Evolutionary conservation across 2,888 invertebrate genomes (phyloP), one percentile per base, ranked within the genome.

Genomic region (Margaritifera margaritifera): DNA sequence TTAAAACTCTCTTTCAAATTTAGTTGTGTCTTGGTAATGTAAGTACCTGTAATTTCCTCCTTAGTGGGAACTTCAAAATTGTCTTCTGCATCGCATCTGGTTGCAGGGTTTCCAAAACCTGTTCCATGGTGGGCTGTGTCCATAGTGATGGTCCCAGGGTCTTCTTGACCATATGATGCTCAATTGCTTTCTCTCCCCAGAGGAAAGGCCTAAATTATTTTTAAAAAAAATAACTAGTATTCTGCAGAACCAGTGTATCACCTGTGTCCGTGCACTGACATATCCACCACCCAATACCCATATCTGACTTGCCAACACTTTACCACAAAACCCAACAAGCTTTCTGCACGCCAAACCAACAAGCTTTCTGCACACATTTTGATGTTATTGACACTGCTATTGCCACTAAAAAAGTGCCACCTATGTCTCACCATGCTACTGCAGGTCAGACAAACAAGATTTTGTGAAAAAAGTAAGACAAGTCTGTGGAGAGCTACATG

Each of bases 101-200:
- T 65, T 94, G 92, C 55, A 96, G 91, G 71, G 94, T 91, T 69
- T 94, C 93, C 74, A 96, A 90, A 2, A 95, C 93, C 89, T 95
- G 94, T 60, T 92, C 92, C 25, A 93, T 92, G 51, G 93, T 93
- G 0, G 95, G 94, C 87, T 94, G 94, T 68, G 93, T 92, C 92
- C 93, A 93, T 11, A 94, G 86, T 25, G 92, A 93, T 64, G 91
- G 91, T 52, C 92, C 91, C 1, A 91, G 87, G 63, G 92, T 91
- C 22, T 92, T 82, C 67, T 84, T 80, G 25, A 88, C 77, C 6
- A 86, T 76, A 86, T 95, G 95, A 87, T 95, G 93, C 64, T 93
- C 93, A 0, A 94, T 93, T 0, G 95, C 96, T 4, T 94, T 93
- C 86, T 93, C 93, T 0, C 96, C 96, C 94, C 95, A 97, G 0